Base-by-base conservation (phyloP, 2,888 invertebrate genomes). In the Eurytoma adleriae region DNA sequence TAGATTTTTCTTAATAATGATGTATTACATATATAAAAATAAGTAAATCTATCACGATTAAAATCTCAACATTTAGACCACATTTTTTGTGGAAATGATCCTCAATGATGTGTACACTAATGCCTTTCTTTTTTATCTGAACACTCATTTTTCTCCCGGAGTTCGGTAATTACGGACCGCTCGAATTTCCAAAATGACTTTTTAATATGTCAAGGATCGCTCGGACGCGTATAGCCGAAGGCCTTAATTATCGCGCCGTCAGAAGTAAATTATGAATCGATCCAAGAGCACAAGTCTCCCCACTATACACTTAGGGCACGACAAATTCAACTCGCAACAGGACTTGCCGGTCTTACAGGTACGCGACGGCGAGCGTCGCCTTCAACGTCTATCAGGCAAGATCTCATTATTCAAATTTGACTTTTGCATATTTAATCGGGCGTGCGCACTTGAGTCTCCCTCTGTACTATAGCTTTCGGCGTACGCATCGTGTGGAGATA, bases 321-420 rank as follows among this genome's bases (percentile, higher is more conserved):
- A 24, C 24, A 3, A 40, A 40, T 40, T 40, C 10, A 40, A 40
- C 40, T 40, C 24, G 24, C 24, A 24, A 24, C 24, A 24, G 40
- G 40, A 40, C 40, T 40, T 7, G 40, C 40, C 40, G 40, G 40
- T 40, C 40, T 40, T 40, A 10, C 40, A 40, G 40, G 40, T 7
- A 40, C 40, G 40, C 10, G 40, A 40, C 40, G 24, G 24, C 24
- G 24, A 24, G 24, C 24, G 24, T 24, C 24, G 24, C 54, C 20
- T 13, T n/a, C 59, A 30, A 4, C 61, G 67, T 57, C 74, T 81
- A 81, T 79, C 81, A 79, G 78, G 40, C 79, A 78, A 57, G 57
- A 71, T 77, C 64, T 71, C 89, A 88, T 90, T 90, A 90, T 90
- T 90, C 86, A 90, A 90, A 90, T 90, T 88, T 85, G 86, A 88